These are phyloP conservation scores for Acanthosepion esculentum DNA, from an alignment of 2,888 invertebrate species.

Conservation along the genomic window DNA sequence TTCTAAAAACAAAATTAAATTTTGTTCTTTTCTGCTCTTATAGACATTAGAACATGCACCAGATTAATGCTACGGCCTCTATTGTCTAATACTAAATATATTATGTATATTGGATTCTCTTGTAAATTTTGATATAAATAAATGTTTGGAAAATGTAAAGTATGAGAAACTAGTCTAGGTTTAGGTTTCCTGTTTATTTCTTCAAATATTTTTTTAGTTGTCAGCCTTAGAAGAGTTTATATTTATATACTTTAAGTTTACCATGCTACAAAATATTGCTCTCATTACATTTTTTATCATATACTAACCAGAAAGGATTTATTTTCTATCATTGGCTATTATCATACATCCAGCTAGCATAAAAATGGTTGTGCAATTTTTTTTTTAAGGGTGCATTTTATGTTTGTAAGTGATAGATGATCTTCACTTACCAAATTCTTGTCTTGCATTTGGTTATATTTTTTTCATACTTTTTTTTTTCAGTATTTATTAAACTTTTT, in stretches of 20 bases:
- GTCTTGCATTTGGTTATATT: background rate
- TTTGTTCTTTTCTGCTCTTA: background rate
- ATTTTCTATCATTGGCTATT: background rate
- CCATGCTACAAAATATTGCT: background rate
- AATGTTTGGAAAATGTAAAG: conserved; percentile 15
- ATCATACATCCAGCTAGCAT: background rate
- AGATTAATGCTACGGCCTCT: background rate
- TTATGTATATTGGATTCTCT: background rate
- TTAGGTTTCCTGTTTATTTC: background rate
- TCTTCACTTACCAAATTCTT: background rate
- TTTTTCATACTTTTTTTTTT: background rate
- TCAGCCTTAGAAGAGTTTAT: background rate
- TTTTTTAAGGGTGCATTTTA: background rate
- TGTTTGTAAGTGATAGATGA: too few species aligned
- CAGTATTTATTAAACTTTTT: background rate
- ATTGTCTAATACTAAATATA: background rate
- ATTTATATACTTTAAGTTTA: background rate
- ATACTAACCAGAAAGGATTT: background rate
- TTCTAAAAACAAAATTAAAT: background rate
- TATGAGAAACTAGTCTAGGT: background rate
- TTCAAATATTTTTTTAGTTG: background rate
- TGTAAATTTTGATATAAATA: background rate
- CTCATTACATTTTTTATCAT: background rate
- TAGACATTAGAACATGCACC: background rate
- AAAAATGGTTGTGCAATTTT: background rate